Evolutionary conservation across 1,140 invertebrate species (phyloP).

Genomic region (Gonatopus flavifemur): DNA sequence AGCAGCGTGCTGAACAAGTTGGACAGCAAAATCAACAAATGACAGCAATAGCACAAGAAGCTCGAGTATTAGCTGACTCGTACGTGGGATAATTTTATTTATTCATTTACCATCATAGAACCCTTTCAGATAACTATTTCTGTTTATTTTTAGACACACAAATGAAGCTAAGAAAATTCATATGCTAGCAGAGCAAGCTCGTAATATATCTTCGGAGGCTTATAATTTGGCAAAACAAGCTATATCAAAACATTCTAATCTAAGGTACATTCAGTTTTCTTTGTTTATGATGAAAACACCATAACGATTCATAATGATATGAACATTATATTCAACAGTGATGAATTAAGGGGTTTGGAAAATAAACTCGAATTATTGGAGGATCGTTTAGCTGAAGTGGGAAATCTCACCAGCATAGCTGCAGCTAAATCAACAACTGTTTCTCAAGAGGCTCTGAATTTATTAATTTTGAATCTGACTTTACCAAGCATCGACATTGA

Average conservation of each 20-base stretch:
- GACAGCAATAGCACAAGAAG: constrained; percentile 86
- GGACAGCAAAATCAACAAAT: constrained; percentile 90
- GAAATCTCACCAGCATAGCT: constrained; percentile 71
- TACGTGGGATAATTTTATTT: constrained; percentile 53
- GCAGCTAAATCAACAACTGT: constrained; percentile 71
- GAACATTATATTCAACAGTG: constrained; percentile 44
- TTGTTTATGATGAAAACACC: neutral
- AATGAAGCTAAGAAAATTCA: constrained; percentile 78
- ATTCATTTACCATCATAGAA: neutral
- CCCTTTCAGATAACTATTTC: constrained; percentile 1
- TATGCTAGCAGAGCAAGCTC: constrained; percentile 75
- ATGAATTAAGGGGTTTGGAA: constrained; percentile 66
- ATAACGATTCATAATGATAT: neutral
- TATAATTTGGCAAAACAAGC: constrained; percentile 80
- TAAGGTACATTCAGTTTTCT: constrained; percentile 56
- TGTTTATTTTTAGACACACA: constrained; percentile 58
- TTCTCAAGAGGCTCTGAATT: constrained; percentile 76
- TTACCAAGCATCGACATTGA: constrained; percentile 75
- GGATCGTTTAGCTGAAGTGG: constrained; percentile 59
- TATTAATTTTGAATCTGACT: constrained; percentile 73
- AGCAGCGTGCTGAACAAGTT: constrained; percentile 80
- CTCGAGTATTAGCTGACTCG: constrained; percentile 76
- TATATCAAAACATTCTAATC: constrained; percentile 77
- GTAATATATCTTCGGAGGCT: constrained; percentile 80
- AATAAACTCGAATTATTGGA: constrained; percentile 64